A percentile compares a stretch with the other conserved stretches of the same genome.
phyloP scores from a whole-genome alignment of 1,140 invertebrate species.

The Drosophila mojavensis region DNA sequence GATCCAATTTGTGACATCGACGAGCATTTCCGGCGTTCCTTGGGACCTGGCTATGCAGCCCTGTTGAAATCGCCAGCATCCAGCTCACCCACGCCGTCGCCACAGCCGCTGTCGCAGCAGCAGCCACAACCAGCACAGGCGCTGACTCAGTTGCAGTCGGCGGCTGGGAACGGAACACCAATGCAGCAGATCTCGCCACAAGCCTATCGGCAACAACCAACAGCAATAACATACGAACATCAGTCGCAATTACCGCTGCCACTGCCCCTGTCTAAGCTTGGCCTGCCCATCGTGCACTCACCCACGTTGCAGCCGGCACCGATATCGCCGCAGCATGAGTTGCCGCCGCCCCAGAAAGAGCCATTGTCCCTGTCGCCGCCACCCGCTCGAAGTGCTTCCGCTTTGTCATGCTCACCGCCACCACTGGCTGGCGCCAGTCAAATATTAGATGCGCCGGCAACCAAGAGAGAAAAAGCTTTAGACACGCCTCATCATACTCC shows the following conservation, averaged over 20 bases:
- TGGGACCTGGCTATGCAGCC: conserved; percentile 94
- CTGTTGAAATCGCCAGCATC: conserved; percentile 87
- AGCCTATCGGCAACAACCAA: conserved; percentile 36
- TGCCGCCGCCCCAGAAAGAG: conserved; percentile 70
- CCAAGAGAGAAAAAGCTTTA: conserved; percentile 55
- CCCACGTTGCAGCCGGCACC: conserved; percentile 82
- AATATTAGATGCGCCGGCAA: conserved; percentile 44
- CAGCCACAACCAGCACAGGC: conserved; percentile 57
- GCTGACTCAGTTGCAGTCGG: conserved; percentile 70
- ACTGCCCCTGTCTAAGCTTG: conserved; percentile 38
- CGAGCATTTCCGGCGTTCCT: conserved; percentile 96
- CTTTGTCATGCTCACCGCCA: conserved; percentile 43
- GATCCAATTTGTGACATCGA: conserved; percentile 94
- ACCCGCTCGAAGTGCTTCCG: conserved; percentile 85
- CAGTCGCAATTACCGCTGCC: conserved; percentile 44
- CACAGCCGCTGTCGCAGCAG: conserved; percentile 81
- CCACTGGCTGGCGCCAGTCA: conserved; percentile 37
- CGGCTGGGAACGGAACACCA: conserved; percentile 39
- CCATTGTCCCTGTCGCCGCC: conserved; percentile 60
- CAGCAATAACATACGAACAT: conserved; percentile 64
- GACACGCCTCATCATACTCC: conserved; percentile 69
- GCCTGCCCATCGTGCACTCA: conserved; percentile 52
- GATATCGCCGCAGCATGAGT: conserved; percentile 60
- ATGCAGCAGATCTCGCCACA: conserved; percentile 68
- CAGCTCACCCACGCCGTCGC: conserved; percentile 72